Evolutionary conservation across 2,113 vertebrate species (phyloP), one percentile per base, ranked within the genome.

Genomic region (Crypturellus undulatus): DNA sequence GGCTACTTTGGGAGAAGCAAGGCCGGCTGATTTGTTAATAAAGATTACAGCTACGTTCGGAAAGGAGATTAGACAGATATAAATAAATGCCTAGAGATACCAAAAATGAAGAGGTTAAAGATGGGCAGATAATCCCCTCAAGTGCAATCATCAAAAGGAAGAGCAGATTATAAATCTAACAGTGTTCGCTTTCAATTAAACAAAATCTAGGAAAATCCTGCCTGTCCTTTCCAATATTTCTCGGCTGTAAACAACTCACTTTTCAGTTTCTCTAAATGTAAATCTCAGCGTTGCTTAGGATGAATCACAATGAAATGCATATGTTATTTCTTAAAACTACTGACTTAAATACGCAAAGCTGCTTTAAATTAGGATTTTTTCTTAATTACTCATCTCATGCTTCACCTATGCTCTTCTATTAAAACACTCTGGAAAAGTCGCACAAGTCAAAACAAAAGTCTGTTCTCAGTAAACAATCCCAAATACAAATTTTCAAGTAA

Each of bases 11-110:
- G 93, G 96, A 94, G 96, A 95, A 96, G 95, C 96, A n/a, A 97
- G 95, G 96, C 97, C 96, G 96, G 94, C 95, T 91, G 93, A 87
- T 91, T 92, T 87, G 96, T 96, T 96, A 91, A 91, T 94, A 88
- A 95, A 96, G 96, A 97, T 97, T 87, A 80, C n/a, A 95, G 93
- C 89, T 96, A 92, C 36, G 69, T 95, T 94, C 56, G 26, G 89
- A 92, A 94, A 97, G 94, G 93, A 97, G 90, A 96, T 88, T 65
- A 76, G 88, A 94, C 38, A 89, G 91, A 94, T 82, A 94, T 64
- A 84, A 93, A 90, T 85, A 94, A 92, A 91, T 80, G 95, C 95
- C 96, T 94, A 76, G 7, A 80, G 95, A 92, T 60, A 87, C 90
- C 89, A 85, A 96, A 96, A 42, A 90, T 83, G 92, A 79, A 85